Evolutionary conservation across 2,888 invertebrate species (phyloP).

Genomic region (Lasioglossum zephyrum): DNA sequence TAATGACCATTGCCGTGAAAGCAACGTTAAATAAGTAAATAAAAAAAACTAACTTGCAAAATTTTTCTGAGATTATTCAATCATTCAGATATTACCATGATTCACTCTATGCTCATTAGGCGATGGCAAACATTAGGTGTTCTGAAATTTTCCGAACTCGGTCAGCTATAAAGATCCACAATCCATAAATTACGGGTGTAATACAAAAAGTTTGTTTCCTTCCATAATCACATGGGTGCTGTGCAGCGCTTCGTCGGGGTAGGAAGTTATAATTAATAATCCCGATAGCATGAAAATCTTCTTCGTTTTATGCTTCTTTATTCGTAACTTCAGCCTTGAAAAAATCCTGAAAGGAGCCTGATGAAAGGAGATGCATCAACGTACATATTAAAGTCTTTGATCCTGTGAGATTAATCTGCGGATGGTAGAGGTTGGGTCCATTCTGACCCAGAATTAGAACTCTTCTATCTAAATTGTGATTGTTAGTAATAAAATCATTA

Average conservation of each 20-base stretch:
- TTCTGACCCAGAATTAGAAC: not conserved
- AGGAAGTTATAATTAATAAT: not conserved
- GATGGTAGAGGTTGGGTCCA: not conserved
- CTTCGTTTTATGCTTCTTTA: slow-evolving; percentile 1
- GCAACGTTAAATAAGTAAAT: too few species aligned
- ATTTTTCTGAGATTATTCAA: not conserved
- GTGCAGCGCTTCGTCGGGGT: not conserved
- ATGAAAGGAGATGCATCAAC: not conserved
- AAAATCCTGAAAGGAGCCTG: not conserved
- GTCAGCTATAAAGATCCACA: not conserved
- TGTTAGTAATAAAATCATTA: not conserved
- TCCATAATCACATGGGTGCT: not conserved
- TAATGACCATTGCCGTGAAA: too few species aligned
- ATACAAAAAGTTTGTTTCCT: not conserved
- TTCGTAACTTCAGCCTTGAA: not conserved
- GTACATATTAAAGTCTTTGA: not conserved
- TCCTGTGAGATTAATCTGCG: not conserved
- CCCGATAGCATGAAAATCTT: not conserved
- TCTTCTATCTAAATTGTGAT: too few species aligned
- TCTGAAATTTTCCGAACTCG: not conserved
- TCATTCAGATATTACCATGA: not conserved
- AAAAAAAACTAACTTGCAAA: not conserved
- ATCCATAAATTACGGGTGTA: not conserved
- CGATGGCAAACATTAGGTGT: not conserved
- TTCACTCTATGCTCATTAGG: not conserved